Evolutionary conservation across 2,888 invertebrate genomes (phyloP).

Genomic region (Heterodera filipjevi): DNA sequence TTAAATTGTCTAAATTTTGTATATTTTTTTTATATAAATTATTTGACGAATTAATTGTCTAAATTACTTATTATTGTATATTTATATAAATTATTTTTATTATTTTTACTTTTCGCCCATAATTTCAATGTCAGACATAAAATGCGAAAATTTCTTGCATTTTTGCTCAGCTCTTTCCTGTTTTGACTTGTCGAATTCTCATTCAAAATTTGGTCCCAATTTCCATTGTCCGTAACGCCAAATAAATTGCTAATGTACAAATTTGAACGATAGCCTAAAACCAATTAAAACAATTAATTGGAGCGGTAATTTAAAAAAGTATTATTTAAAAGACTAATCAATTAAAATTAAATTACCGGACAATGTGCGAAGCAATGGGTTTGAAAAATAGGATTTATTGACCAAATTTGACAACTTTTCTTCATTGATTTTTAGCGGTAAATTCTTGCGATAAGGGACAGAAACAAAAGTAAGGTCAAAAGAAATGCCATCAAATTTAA

Average conservation of each 20-base stretch:
- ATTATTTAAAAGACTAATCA: too few species aligned
- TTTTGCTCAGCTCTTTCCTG: not conserved
- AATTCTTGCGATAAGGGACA: not conserved
- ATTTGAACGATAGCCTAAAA: not conserved
- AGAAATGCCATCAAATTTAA: not conserved
- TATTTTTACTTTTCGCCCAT: conserved; percentile 19
- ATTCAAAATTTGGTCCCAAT: not conserved
- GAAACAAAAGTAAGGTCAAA: not conserved
- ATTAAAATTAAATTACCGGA: not conserved
- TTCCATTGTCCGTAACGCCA: not conserved
- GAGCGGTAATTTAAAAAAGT: not conserved
- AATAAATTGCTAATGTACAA: not conserved
- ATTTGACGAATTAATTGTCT: too few species aligned
- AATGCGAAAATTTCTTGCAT: not conserved
- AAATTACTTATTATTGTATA: not conserved
- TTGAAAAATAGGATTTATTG: not conserved
- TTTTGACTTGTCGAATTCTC: not conserved
- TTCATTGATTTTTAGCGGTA: not conserved
- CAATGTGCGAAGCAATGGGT: not conserved
- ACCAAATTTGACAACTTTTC: not conserved
- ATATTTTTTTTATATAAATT: not conserved
- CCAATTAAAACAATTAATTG: not conserved
- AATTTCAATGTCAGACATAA: conserved; percentile 11
- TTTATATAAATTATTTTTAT: not conserved
- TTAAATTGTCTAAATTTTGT: not conserved